phyloP scores from a whole-genome alignment of 1,140 invertebrate genomes.

The Triops longicaudatus region DNA sequence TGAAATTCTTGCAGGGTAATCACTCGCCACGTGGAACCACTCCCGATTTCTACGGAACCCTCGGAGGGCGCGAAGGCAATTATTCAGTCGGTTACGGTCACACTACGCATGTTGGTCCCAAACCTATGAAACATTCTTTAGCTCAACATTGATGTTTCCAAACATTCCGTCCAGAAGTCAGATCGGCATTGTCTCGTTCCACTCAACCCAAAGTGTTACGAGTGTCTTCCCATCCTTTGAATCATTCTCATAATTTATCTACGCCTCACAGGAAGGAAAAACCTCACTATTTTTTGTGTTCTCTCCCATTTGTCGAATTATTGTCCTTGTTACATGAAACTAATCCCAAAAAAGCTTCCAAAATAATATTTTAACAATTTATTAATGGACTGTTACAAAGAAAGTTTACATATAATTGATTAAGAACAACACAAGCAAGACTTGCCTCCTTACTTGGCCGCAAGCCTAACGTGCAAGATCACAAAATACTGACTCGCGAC shows the following conservation, averaged over 20 bases:
- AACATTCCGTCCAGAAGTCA: not conserved
- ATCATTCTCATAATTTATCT: not conserved
- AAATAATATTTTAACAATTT: not conserved
- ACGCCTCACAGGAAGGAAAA: not conserved
- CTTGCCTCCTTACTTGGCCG: not conserved
- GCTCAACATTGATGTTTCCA: not conserved
- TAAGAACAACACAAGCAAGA: not conserved
- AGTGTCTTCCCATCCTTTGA: not conserved
- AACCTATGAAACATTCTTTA: not conserved
- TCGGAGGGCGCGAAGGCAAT: conserved; percentile 2
- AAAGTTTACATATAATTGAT: not conserved
- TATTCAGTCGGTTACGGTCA: not conserved
- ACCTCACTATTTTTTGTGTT: not conserved
- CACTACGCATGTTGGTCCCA: not conserved
- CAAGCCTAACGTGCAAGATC: not conserved
- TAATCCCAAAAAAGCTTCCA: not conserved
- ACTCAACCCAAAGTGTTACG: not conserved
- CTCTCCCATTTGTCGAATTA: not conserved
- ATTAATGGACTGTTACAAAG: not conserved
- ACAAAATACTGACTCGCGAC: not conserved
- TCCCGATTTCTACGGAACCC: not conserved
- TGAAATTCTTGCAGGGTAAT: not conserved
- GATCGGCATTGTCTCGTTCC: not conserved
- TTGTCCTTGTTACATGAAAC: not conserved
- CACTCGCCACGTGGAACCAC: not conserved